Evolutionary conservation across 2,888 invertebrate genomes (phyloP).

Genomic region (Nemapogon koenigi): DNA sequence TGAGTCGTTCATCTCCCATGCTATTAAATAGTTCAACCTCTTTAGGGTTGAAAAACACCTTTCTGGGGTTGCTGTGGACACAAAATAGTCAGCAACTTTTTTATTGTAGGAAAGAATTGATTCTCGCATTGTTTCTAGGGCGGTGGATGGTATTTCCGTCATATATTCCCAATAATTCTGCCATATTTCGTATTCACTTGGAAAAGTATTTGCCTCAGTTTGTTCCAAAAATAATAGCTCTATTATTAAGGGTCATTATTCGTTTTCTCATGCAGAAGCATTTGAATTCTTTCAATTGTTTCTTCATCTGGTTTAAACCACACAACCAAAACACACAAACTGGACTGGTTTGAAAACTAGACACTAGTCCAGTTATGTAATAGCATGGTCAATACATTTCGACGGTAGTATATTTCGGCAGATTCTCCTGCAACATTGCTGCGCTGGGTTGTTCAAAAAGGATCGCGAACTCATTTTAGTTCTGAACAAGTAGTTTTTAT

Average conservation of each 20-base stretch:
- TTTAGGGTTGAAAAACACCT: background rate
- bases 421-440: constrained; percentile 3
- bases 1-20: background rate
- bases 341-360: too few relatives aligned
- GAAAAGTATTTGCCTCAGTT: background rate
- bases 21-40: background rate
- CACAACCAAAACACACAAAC: too few relatives aligned
- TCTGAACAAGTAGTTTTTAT: constrained; percentile 2
- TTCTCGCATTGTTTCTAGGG: background rate
- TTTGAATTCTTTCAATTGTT: constrained; percentile 1
- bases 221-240: background rate
- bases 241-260: background rate
- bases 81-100: background rate
- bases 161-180: background rate
- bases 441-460: constrained; percentile 2
- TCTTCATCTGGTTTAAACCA: background rate
- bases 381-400: constrained; percentile 1
- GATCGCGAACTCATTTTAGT: constrained; percentile 1
- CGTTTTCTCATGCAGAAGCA: constrained; percentile 1
- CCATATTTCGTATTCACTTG: background rate
- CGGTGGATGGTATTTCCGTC: background rate
- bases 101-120: background rate
- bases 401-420: constrained; percentile 1
- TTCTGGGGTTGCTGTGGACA: background rate
- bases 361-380: constrained; percentile 4